phyloP scores from a whole-genome alignment of 2,797 vertebrate species.

The Psittacula echo region DNA sequence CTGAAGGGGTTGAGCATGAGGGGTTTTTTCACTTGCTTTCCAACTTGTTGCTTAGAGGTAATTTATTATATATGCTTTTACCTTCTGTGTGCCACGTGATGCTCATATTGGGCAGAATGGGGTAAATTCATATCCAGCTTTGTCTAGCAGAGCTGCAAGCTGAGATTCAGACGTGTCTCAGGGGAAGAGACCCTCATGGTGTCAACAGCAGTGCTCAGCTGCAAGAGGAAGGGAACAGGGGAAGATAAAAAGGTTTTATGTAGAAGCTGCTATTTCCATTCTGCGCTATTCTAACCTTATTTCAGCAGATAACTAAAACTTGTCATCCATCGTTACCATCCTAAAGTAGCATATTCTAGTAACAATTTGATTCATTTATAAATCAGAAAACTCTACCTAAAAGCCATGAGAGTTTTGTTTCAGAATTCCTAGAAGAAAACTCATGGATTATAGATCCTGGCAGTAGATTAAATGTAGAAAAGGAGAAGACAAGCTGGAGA shows the following conservation, averaged over 20 bases:
- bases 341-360: neutral
- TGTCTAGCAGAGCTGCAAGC: neutral
- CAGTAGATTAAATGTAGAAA: neutral
- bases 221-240: fast-evolving
- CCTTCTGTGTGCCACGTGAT: neutral
- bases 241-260: neutral
- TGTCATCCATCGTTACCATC: fast-evolving
- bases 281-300: neutral
- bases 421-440: neutral
- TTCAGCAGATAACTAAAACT: neutral
- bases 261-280: neutral
- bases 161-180: neutral
- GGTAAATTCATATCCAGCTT: neutral
- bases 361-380: neutral
- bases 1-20: constrained; percentile 1
- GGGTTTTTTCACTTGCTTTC: neutral
- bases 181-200: neutral
- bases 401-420: neutral
- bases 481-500: neutral
- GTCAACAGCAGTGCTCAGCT: neutral
- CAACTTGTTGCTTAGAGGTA: neutral
- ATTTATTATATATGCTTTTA: neutral
- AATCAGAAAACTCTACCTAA: neutral
- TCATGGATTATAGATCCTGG: neutral
- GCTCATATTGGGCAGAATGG: neutral